Base-by-base conservation (phyloP, 2,888 invertebrate genomes). In the Dendrolimus houi region DNA sequence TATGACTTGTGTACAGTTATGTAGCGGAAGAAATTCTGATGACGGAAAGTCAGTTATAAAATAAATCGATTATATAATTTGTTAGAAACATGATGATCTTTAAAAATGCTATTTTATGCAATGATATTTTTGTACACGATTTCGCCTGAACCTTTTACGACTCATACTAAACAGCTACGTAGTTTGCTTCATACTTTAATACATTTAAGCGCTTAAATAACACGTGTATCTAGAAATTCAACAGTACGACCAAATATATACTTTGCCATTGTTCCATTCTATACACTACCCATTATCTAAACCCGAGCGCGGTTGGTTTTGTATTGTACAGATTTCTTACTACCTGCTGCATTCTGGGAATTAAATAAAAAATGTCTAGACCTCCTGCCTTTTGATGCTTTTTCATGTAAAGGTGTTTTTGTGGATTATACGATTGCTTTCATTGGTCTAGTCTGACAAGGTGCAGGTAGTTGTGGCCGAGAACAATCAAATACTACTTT, bases 331-430 rank as follows among this genome's bases (percentile, higher is more conserved):
- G 68, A 79, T 73, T 68, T 77, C 75, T 29, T 29, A 29, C 29
- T 89, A 89, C 89, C 89, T 89, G 89, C 79, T 57, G 58, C 69
- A 57, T 85, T 83, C 83, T 79, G 77, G 70, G 83, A 86, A 85
- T 63, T 69, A 71, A 82, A 79, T 75, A 85, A 85, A 74, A 65
- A 72, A 77, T 67, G 85, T 88, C 89, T 89, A 89, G 89, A 88
- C 87, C 82, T 83, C 86, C 87, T 89, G 87, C 79, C 80, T 82
- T 80, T 81, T 77, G 77, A 85, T 78, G 77, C 72, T 78, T 78
- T 83, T 85, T 85, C 83, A 84, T 82, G 81, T 80, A 74, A 73
- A 80, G 81, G 76, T 68, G 80, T 85, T 88, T 87, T 87, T 87
- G 79, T 81, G 29, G 29, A 29, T 29, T 29, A 29, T 29, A 29